phyloP scores from a whole-genome alignment of 2,888 invertebrate genomes.

The Philaethria dido region DNA sequence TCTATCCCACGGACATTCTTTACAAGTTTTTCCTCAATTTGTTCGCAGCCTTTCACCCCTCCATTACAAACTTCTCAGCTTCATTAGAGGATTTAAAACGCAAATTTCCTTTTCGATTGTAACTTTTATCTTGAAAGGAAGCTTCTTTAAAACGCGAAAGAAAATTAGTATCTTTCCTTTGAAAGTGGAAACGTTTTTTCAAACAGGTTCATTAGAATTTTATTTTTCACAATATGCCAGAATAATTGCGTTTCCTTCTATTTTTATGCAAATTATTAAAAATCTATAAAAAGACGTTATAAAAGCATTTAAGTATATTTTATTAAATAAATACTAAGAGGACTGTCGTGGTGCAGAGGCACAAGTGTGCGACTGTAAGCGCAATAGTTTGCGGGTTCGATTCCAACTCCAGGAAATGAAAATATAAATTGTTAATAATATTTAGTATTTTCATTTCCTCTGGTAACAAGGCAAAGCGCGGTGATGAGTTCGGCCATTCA shows the following conservation, averaged over 20 bases:
- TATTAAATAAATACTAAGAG: too few species aligned
- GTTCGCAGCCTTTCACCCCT: constrained; percentile 79
- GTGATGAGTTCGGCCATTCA: too few species aligned
- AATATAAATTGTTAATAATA: too few species aligned
- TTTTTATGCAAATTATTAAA: constrained; percentile 29
- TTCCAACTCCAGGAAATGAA: too few species aligned
- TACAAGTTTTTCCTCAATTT: constrained; percentile 73
- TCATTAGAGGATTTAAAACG: constrained; percentile 84
- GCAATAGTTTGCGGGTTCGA: too few species aligned
- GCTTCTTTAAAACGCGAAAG: constrained; percentile 81
- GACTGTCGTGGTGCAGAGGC: too few species aligned
- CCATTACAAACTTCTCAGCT: constrained; percentile 83
- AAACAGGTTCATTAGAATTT: constrained; percentile 74
- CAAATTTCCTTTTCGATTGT: constrained; percentile 84
- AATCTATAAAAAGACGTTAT: neutral
- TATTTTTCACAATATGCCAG: constrained; percentile 70
- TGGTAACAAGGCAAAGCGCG: too few species aligned
- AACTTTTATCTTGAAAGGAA: constrained; percentile 83
- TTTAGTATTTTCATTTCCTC: too few species aligned
- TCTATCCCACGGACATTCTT: constrained; percentile 33
- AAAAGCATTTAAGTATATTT: neutral
- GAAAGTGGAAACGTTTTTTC: constrained; percentile 74
- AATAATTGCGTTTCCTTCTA: constrained; percentile 53
- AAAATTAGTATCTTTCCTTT: constrained; percentile 82
- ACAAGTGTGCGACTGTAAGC: too few species aligned